Evolutionary conservation across 92 coral and sea anemone species (phyloP).

Genomic region (Parazoanthus darwini): DNA sequence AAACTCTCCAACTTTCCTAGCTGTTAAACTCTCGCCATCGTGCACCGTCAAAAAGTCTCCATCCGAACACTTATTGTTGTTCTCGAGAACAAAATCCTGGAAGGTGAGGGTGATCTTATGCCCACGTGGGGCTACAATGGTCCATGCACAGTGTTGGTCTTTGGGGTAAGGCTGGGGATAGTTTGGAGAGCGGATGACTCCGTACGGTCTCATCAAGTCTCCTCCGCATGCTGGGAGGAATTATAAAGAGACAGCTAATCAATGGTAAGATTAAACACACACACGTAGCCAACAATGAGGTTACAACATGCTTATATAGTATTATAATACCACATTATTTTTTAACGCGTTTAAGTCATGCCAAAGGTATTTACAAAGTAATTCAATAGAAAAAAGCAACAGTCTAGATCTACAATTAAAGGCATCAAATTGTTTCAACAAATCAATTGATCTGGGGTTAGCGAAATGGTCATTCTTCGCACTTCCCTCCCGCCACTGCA

Average conservation of each 20-base stretch:
- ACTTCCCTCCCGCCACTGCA: too few relatives aligned
- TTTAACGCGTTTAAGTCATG: not conserved
- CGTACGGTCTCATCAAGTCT: conserved; percentile 55
- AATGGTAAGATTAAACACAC: not conserved
- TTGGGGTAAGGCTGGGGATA: conserved; percentile 63
- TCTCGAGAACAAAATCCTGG: conserved; percentile 59
- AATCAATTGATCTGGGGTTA: too few relatives aligned
- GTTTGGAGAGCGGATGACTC: conserved; percentile 59
- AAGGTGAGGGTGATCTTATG: conserved; percentile 66
- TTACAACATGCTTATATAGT: not conserved
- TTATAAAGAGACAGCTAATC: not conserved
- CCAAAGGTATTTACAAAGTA: not conserved
- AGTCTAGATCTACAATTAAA: too few relatives aligned
- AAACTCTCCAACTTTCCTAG: conserved; percentile 59
- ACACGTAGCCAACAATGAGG: not conserved
- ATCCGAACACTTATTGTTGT: conserved; percentile 47
- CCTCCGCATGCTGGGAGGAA: conserved; percentile 57
- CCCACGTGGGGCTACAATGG: conserved; percentile 63
- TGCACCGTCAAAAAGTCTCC: conserved; percentile 62
- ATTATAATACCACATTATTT: not conserved
- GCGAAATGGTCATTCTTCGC: not conserved
- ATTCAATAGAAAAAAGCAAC: not conserved
- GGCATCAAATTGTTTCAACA: not conserved
- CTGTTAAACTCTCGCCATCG: conserved; percentile 59
- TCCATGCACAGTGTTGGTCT: conserved; percentile 66